Percentiles rank a stretch among this genome's conserved stretches.
Conservation (phyloP, 2,797 vertebrate genomes). For the Tragopan temminckii region DNA sequence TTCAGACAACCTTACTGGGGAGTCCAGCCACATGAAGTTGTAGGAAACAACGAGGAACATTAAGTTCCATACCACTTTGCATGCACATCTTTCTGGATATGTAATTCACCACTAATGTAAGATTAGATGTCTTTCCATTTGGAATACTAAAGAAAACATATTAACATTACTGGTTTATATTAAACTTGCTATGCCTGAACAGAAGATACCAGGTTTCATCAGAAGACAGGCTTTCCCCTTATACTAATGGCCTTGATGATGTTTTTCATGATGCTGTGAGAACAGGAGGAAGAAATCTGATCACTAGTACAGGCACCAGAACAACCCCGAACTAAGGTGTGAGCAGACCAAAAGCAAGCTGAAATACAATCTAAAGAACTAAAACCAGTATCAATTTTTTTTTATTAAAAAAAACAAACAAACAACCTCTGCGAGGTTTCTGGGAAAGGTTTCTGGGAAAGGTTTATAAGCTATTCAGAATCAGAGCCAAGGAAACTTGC, state of each 20-base stretch:
- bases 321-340: background rate
- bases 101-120: background rate
- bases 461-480: slow-evolving; percentile 2
- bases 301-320: slow-evolving; percentile 4
- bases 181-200: background rate
- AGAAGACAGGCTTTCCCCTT: slow-evolving; percentile 22
- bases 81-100: background rate
- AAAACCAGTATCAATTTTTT: background rate
- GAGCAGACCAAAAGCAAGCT: slow-evolving; percentile 34
- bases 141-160: background rate
- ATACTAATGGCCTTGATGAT: slow-evolving; percentile 28
- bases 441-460: slow-evolving; percentile 1
- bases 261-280: slow-evolving; percentile 4
- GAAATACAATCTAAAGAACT: background rate
- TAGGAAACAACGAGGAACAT: background rate
- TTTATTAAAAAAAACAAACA: no score
- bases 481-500: background rate
- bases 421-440: background rate
- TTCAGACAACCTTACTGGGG: background rate
- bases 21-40: background rate
- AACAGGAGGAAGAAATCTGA: slow-evolving; percentile 53
- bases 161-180: background rate
- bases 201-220: slow-evolving; percentile 19
- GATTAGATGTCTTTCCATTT: background rate
- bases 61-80: background rate